Percentiles rank a stretch among this genome's conserved stretches.
Conservation (phyloP, 2,113 vertebrate genomes). For the Orycteropus afer region DNA sequence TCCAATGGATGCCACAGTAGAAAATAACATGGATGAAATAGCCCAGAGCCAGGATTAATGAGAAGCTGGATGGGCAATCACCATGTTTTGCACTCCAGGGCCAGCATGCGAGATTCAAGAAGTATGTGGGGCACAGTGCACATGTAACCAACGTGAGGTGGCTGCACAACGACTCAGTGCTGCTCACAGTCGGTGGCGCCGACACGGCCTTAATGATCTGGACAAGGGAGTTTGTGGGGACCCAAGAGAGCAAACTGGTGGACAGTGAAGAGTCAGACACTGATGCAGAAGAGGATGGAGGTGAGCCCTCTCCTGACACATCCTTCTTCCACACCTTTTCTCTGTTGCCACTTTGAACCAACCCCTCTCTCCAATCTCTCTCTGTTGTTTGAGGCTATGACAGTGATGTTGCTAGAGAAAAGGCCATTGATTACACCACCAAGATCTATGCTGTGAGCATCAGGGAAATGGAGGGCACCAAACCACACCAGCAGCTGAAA, state of each 20-base stretch:
- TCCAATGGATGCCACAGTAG: background rate
- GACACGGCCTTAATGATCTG: conserved; percentile 98
- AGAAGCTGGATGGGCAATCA: background rate
- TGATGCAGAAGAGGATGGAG: conserved; percentile 96
- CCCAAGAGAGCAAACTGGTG: conserved; percentile 93
- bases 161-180: conserved; percentile 93
- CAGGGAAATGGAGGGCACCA: conserved; percentile 95
- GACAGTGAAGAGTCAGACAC: conserved; percentile 98
- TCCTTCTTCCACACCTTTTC: background rate
- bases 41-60: background rate
- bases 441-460: conserved; percentile 96
- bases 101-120: conserved; percentile 94
- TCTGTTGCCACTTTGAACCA: background rate
- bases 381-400: conserved; percentile 92
- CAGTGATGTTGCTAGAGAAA: conserved; percentile 96
- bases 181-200: conserved; percentile 96
- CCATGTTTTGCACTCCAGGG: conserved; percentile 86
- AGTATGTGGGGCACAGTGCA: conserved; percentile 96
- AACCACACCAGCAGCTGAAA: conserved; percentile 95
- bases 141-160: conserved; percentile 96
- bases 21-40: background rate
- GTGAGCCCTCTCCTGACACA: conserved; percentile 78
- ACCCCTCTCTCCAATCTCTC: background rate
- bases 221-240: conserved; percentile 92
- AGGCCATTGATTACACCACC: conserved; percentile 93